Conservation (phyloP, 2,113 vertebrate species). For the Podarcis cretensis region DNA sequence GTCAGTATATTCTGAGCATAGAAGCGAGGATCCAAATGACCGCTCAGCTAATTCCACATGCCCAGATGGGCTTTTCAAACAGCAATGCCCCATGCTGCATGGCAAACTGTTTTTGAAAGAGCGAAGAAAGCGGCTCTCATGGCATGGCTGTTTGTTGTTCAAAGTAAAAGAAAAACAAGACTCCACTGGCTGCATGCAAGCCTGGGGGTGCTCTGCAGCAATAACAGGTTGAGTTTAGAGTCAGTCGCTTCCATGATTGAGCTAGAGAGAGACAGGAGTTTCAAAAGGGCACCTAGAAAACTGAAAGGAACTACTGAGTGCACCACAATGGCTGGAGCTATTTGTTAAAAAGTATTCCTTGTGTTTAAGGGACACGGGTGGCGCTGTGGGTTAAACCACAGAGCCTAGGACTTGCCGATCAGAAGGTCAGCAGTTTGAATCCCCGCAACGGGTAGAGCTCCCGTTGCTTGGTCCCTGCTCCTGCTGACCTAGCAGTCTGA, state of each 20-base stretch:
- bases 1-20: neutral
- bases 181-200: neutral
- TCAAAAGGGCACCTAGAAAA: neutral
- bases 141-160: no score
- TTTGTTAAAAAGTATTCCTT: neutral
- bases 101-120: neutral
- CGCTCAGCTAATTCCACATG: neutral
- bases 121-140: no score
- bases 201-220: neutral
- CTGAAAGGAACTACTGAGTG: neutral
- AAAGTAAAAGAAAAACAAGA: no score
- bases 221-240: neutral
- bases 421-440: no score
- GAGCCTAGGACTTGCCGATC: no score
- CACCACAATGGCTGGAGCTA: neutral
- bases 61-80: neutral
- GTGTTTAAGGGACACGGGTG: no score
- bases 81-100: neutral
- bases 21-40: no score
- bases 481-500: no score
- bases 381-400: no score
- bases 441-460: no score
- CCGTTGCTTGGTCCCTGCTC: no score
- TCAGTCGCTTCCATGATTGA: neutral
- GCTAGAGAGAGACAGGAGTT: neutral